phyloP scores from a whole-genome alignment of 2,888 invertebrate species.

The Atherix ibis region DNA sequence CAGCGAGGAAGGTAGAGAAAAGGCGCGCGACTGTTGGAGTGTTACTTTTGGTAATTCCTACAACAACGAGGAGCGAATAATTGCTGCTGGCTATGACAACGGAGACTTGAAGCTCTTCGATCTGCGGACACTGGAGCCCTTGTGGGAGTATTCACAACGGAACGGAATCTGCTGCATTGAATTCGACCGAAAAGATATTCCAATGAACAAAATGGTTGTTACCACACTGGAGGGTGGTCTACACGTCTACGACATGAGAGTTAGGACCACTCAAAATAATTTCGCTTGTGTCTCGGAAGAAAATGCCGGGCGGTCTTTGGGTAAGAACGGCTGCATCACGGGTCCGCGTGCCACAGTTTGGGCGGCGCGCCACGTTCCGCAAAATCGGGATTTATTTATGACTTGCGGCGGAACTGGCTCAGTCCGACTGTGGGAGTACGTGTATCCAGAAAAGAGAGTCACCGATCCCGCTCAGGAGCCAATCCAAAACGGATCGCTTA shows the following conservation, averaged over 20 bases:
- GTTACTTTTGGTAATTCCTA: slow-evolving; percentile 86
- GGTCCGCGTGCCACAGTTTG: slow-evolving; percentile 78
- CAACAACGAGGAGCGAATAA: slow-evolving; percentile 67
- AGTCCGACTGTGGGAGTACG: slow-evolving; percentile 91
- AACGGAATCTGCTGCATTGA: slow-evolving; percentile 82
- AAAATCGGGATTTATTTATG: slow-evolving; percentile 83
- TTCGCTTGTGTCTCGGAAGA: slow-evolving; percentile 48
- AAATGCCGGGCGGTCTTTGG: slow-evolving; percentile 30
- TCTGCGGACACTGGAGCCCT: slow-evolving; percentile 60
- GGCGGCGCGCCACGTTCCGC: slow-evolving; percentile 76
- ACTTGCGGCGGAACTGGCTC: slow-evolving; percentile 84
- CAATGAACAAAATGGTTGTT: slow-evolving; percentile 86
- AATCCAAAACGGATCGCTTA: slow-evolving; percentile 63
- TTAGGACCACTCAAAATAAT: slow-evolving; percentile 74
- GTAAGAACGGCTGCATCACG: slow-evolving; percentile 29
- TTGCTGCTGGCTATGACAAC: slow-evolving; percentile 90
- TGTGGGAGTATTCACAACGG: slow-evolving; percentile 84
- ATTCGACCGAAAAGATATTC: slow-evolving; percentile 85
- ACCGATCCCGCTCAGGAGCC: slow-evolving; percentile 51
- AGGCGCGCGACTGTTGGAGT: slow-evolving; percentile 91
- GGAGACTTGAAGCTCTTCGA: slow-evolving; percentile 93
- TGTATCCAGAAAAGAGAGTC: slow-evolving; percentile 64
- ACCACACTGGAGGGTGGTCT: slow-evolving; percentile 86
- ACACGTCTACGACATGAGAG: slow-evolving; percentile 75
- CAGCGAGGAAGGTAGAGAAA: slow-evolving; percentile 36